phyloP scores from a whole-genome alignment of 2,888 invertebrate species.

The Eledona agricola region DNA sequence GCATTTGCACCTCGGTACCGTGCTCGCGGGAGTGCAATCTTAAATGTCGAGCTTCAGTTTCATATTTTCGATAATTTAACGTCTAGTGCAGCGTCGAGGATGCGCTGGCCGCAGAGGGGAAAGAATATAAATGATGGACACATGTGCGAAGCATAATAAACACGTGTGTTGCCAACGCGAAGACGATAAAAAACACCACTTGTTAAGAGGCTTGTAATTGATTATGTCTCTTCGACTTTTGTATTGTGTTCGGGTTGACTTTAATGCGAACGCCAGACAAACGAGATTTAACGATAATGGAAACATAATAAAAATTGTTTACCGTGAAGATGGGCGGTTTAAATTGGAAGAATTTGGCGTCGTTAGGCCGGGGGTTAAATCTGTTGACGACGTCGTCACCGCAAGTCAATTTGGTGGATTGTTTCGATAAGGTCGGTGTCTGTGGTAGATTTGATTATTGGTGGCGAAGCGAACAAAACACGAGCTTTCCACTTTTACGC shows the following conservation, averaged over 20 bases:
- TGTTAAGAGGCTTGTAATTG: conserved; percentile 31
- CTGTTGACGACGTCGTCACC: conserved; percentile 17
- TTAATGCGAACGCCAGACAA: conserved; percentile 11
- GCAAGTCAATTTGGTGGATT: conserved; percentile 16
- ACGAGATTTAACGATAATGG: conserved; percentile 32
- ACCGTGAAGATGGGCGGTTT: conserved; percentile 13
- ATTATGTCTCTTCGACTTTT: conserved; percentile 8
- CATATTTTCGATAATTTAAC: conserved; percentile 40
- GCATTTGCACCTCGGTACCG: conserved; percentile 51
- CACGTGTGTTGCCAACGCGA: conserved; percentile 35
- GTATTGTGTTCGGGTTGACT: no score
- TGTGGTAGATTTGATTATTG: conserved; percentile 18
- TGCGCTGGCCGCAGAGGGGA: conserved; percentile 6
- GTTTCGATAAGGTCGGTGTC: conserved; percentile 10
- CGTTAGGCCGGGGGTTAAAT: conserved; percentile 10
- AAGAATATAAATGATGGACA: conserved; percentile 32
- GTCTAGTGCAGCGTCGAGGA: conserved; percentile 25
- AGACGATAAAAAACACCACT: conserved; percentile 30
- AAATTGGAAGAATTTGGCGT: conserved; percentile 15
- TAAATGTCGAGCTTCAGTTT: conserved; percentile 44
- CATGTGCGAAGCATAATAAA: conserved; percentile 37
- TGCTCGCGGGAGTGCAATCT: conserved; percentile 45
- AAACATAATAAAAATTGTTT: conserved; percentile 34
- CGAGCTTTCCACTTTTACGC: conserved; percentile 28
- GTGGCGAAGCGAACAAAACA: conserved; percentile 19